Percentiles rank a stretch among this genome's conserved stretches.
phyloP scores from a whole-genome alignment of 53 echinoderm and acorn worm genomes.

The Henricia sp. region DNA sequence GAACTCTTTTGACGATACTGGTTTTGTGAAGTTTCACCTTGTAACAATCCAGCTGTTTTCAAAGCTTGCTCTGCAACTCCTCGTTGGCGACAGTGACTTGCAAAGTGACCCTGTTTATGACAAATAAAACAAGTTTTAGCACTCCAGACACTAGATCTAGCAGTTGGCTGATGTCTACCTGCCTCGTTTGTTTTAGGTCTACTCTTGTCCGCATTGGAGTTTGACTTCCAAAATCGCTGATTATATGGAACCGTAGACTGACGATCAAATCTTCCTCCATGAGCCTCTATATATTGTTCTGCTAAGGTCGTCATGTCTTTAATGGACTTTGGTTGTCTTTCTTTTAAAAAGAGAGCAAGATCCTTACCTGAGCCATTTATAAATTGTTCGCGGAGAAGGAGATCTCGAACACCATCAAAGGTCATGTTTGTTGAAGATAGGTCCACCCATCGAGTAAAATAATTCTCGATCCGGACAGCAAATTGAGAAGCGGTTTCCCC shows the following conservation, averaged over 20 bases:
- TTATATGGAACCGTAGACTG: not conserved
- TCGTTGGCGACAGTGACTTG: not conserved
- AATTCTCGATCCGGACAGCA: conserved; percentile 9
- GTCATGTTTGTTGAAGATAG: not conserved
- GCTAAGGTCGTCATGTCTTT: conserved; percentile 25
- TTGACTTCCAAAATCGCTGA: not conserved
- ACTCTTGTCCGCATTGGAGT: not conserved
- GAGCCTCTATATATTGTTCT: conserved; percentile 42
- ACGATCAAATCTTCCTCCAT: conserved; percentile 1
- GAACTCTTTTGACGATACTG: not conserved
- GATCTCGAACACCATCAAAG: too few species aligned
- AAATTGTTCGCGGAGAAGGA: conserved; percentile 38
- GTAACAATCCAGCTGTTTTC: conserved; percentile 5
- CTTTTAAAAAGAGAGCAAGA: conserved; percentile 28
- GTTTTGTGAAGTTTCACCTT: not conserved
- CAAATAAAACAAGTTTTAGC: conserved; percentile 8
- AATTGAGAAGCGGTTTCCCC: conserved; percentile 22
- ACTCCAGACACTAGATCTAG: conserved; percentile 20
- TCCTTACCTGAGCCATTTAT: conserved; percentile 27
- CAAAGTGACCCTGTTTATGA: conserved; percentile 13
- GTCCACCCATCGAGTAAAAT: conserved; percentile 15
- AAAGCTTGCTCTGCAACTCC: not conserved
- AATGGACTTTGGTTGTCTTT: conserved; percentile 29
- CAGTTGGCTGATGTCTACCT: not conserved
- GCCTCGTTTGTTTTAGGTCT: not conserved